Evolutionary conservation across 37 sponge, comb jelly and placozoan species (phyloP), one percentile per base, ranked within the genome.

Genomic region (Halichondria panicea): DNA sequence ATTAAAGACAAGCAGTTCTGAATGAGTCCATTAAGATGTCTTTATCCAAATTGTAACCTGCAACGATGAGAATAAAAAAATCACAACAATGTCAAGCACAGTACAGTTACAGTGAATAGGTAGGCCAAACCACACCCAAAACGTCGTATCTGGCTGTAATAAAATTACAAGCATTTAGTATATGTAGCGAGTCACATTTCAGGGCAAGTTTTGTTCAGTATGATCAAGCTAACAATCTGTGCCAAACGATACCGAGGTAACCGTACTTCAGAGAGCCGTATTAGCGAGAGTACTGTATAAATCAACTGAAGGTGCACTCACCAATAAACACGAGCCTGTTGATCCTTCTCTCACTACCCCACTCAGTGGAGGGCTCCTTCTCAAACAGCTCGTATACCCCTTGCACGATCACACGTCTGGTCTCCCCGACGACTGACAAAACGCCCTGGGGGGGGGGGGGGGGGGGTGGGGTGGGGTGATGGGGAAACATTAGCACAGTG

Each of bases 341-440:
- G 32, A 87, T 15, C 30, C 90, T 73, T 30, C 66, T 67, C 30
- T 83, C 69, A 3, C 68, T 63, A 19, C 34, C 57, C 92, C 89
- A 87, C 40, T 72, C 82, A 11, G 68, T 75, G 19, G 91, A 69
- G 22, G 60, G 66, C 34, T 69, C 63, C 37, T 67, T 86, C 60
- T 94, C 95, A 63, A 75, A 89, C 48, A 94, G 63, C 44, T 94
- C 95, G 38, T 87, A 66, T 18, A 94, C 95, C 55, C 91, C 91
- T 50, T 94, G 95, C 4, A 94, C 55, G 32, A 94, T 80, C 15
- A 81, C 63, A 69, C 87, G 46, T 11, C 78, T 28, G 3, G 78
- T 55, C 38, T 76, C 74, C 43, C 60, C 60, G n/a, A 43, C 55
- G 8, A 91, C 24, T 21, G 83, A 77, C 40, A 91, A 19, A 25